A percentile compares a stretch with the other conserved stretches of the same genome.
phyloP scores from a whole-genome alignment of 2,113 vertebrate species.

The Cryptomyrus ogoouensis region DNA sequence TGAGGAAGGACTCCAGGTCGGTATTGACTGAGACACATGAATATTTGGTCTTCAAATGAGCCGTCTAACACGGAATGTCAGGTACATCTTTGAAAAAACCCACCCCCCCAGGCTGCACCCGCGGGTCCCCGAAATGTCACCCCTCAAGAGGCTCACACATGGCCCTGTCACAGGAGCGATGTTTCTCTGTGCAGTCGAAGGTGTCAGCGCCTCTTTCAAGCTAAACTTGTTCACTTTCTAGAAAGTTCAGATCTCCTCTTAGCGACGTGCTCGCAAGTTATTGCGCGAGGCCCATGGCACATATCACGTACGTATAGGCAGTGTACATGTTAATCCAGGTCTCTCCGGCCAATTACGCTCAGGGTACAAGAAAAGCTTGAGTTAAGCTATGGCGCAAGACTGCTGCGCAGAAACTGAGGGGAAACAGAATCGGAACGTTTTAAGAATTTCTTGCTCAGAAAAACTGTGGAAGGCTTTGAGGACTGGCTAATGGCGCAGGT shows the following conservation, averaged over 20 bases:
- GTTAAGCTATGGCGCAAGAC: not conserved
- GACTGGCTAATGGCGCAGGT: not conserved
- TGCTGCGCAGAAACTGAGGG: not conserved
- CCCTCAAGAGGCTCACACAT: not conserved
- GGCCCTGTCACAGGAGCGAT: not conserved
- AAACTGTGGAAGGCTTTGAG: not conserved
- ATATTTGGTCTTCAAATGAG: constrained; percentile 2
- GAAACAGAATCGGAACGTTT: not conserved
- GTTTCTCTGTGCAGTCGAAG: not conserved
- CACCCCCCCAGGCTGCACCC: not conserved
- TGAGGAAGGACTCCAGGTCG: not conserved
- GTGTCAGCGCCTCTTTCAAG: not conserved
- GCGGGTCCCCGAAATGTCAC: not conserved
- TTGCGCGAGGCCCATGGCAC: not conserved
- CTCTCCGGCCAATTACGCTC: not conserved
- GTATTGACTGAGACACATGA: not conserved
- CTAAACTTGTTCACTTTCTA: not conserved
- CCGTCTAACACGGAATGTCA: not conserved
- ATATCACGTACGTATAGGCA: not conserved
- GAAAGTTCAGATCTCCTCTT: not conserved
- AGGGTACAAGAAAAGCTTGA: constrained; percentile 9
- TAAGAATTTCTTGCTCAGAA: not conserved
- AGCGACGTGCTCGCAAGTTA: not conserved
- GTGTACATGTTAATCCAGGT: not conserved
- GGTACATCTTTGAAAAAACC: not conserved